Conservation (phyloP, 2,797 vertebrate species). For the Stomatorhinus walkeri region DNA sequence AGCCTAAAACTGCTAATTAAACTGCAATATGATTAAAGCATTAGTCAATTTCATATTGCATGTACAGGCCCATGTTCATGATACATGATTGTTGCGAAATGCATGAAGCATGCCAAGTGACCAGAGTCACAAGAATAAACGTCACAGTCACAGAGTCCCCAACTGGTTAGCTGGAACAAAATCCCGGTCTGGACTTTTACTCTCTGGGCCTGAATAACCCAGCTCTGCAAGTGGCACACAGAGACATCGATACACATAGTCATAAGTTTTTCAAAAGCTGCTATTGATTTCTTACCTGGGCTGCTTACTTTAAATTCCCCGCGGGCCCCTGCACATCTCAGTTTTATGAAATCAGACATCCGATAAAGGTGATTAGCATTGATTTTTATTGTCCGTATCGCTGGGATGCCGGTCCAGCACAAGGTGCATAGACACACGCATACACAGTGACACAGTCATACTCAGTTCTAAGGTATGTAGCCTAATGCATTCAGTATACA, state of each 20-base stretch:
- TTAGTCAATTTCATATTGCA: not conserved
- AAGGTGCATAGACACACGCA: not conserved
- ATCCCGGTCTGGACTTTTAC: not conserved
- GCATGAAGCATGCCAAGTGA: not conserved
- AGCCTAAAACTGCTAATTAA: not conserved
- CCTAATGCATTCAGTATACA: not conserved
- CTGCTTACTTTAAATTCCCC: slow-evolving; percentile 18
- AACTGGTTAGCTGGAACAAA: not conserved
- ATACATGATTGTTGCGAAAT: not conserved
- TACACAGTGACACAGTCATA: not conserved
- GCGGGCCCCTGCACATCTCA: slow-evolving; percentile 26
- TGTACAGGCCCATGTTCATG: not conserved
- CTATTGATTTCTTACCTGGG: slow-evolving; percentile 27
- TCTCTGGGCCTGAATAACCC: not conserved
- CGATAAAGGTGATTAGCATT: slow-evolving; percentile 40
- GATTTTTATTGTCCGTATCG: slow-evolving; percentile 33
- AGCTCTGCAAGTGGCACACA: not conserved
- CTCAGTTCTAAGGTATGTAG: not conserved
- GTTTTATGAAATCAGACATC: slow-evolving; percentile 41
- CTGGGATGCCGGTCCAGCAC: not conserved
- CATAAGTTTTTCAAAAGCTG: slow-evolving; percentile 15
- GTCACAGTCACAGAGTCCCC: not conserved
- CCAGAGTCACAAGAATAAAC: not conserved
- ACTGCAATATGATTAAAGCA: not conserved
- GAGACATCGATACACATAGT: not conserved